Evolutionary conservation across 1,140 invertebrate species (phyloP).

Genomic region (Chlorops oryzae): DNA sequence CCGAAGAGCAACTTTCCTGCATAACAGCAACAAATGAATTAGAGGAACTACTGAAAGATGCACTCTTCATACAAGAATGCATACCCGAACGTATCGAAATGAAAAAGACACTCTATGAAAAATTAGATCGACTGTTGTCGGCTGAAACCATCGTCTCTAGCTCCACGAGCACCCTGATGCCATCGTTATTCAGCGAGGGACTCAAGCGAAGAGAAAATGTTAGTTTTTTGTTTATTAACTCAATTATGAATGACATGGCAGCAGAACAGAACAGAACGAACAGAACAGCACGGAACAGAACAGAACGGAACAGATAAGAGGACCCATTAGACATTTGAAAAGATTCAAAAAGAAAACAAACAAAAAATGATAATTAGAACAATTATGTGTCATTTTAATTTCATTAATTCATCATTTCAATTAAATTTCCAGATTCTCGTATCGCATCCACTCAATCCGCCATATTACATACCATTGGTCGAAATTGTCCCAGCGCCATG

Average conservation of each 20-base stretch:
- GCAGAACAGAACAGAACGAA: too few species aligned
- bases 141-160: conserved; percentile 72
- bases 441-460: conserved; percentile 93
- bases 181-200: conserved; percentile 75
- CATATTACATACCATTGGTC: conserved; percentile 89
- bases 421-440: conserved; percentile 42
- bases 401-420: too few species aligned
- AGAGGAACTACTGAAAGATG: conserved; percentile 58
- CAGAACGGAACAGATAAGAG: too few species aligned
- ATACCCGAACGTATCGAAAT: conserved; percentile 84
- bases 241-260: too few species aligned
- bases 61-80: conserved; percentile 81
- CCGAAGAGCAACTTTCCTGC: conserved; percentile 66
- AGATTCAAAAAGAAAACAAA: too few species aligned
- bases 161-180: conserved; percentile 84
- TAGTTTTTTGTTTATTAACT: too few species aligned
- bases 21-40: conserved; percentile 67
- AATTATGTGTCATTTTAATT: too few species aligned
- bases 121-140: conserved; percentile 69
- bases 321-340: too few species aligned
- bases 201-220: conserved; percentile 31
- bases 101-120: conserved; percentile 71
- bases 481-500: conserved; percentile 91
- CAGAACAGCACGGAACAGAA: neutral
- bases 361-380: too few species aligned